Evolutionary conservation across 2,797 vertebrate species (phyloP).

Genomic region (Danio choprae): DNA sequence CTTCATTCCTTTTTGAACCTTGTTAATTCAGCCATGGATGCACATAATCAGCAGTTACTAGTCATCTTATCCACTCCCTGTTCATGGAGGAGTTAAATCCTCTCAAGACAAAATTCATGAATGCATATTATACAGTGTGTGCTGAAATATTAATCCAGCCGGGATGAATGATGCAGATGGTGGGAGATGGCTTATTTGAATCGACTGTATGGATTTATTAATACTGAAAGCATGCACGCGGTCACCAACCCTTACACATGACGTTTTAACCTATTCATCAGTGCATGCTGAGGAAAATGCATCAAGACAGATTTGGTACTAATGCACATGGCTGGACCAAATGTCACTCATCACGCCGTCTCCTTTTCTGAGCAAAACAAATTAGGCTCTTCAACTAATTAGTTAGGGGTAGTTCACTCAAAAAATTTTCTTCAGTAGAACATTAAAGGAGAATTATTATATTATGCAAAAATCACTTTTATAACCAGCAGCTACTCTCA

Average conservation of each 20-base stretch:
- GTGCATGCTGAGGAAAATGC: background rate
- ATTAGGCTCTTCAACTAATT: conserved; percentile 13
- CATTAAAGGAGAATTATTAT: too few relatives aligned
- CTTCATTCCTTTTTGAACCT: conserved; percentile 1
- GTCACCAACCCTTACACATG: background rate
- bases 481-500: too few relatives aligned
- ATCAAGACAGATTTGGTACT: background rate
- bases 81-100: conserved; percentile 65
- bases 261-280: background rate
- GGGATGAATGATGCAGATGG: conserved; percentile 72
- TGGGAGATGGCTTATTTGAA: conserved; percentile 60
- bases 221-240: background rate
- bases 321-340: background rate
- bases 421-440: too few relatives aligned
- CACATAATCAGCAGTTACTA: background rate
- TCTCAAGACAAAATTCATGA: conserved; percentile 59
- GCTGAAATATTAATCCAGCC: conserved; percentile 74
- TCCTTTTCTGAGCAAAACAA: conserved; percentile 1
- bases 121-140: conserved; percentile 65
- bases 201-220: conserved; percentile 55
- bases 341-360: background rate
- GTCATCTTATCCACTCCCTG: background rate
- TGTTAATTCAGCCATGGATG: conserved; percentile 6
- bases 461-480: too few relatives aligned
- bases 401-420: too few relatives aligned